These are phyloP conservation scores for Epinephelus awoara DNA, from an alignment of 2,797 vertebrate genomes.

Conservation along the genomic window DNA sequence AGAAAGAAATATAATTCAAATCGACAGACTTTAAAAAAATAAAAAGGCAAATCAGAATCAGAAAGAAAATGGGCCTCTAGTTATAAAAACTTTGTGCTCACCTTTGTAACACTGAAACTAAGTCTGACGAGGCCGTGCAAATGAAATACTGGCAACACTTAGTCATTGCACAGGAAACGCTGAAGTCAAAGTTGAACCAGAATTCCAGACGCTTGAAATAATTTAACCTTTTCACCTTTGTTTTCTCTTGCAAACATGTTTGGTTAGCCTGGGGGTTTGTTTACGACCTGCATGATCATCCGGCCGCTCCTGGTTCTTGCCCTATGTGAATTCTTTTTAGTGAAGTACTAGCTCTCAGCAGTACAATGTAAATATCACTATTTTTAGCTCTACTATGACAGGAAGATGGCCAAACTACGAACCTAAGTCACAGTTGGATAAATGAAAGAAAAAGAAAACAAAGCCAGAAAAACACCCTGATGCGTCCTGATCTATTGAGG, in stretches of 20 bases:
- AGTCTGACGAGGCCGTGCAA: not conserved
- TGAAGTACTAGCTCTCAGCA: not conserved
- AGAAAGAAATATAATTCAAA: too few relatives aligned
- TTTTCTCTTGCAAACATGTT: slow-evolving; percentile 7
- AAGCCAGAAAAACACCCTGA: not conserved
- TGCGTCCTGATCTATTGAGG: not conserved
- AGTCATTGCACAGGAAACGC: not conserved
- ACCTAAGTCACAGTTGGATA: not conserved
- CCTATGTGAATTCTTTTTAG: not conserved
- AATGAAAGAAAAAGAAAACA: not conserved
- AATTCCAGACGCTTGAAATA: not conserved
- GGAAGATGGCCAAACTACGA: not conserved
- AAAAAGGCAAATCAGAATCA: too few relatives aligned
- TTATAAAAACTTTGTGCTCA: slow-evolving; percentile 9
- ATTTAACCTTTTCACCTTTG: not conserved
- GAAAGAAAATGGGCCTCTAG: too few relatives aligned
- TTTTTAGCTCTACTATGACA: not conserved
- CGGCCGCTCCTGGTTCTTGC: not conserved
- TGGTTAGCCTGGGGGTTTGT: not conserved
- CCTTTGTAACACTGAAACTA: not conserved
- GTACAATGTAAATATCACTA: too few relatives aligned
- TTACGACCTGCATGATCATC: not conserved
- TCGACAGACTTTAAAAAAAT: too few relatives aligned
- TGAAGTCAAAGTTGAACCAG: slow-evolving; percentile 6
- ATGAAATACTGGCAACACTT: not conserved